Evolutionary conservation across 2,113 vertebrate species (phyloP), one percentile per base, ranked within the genome.

Genomic region (Halcyon malimbica): DNA sequence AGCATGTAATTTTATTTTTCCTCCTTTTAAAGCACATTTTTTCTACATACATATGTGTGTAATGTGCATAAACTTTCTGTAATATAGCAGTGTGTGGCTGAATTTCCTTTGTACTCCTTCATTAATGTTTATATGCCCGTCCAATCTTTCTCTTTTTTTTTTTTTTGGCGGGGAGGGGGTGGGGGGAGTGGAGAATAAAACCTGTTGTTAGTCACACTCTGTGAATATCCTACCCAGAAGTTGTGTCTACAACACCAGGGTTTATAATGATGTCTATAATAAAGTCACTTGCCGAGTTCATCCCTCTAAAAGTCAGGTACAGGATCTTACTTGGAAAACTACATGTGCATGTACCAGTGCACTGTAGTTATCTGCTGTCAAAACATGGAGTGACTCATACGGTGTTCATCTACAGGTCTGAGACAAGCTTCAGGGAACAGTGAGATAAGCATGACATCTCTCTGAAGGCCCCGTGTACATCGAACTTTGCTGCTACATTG

Each of bases 401-500:
- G 14, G 18, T 25, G 35, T 54, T 68, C 42, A 57, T 33, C 37
- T 44, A 16, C 2, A 16, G 19, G 60, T 77, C 54, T 73, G 75
- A 85, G 48, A 33, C 26, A 80, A 67, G 18, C 7, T 51, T 73
- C 59, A 39, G 8, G 42, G 18, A 50, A 71, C 91, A 81, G 37
- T 33, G 42, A 68, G 37, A 42, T 37, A 59, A 48, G 16, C 11
- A 9, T 11, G 56, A 41, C 26, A 42, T 37, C 19, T 68, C 23
- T 57, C 60, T 48, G 74, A 83, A 64, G 83, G 23, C 71, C 51
- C 28, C 46, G 46, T 18, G n/a, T 35, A 29, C 62, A 28, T 35
- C 1, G 2, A 63, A 73, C 13, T 4, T 28, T 42, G 4, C 29
- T 42, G 42, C 42, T 83, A 23, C 13, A 2, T 21, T 2, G 0